phyloP scores from a whole-genome alignment of 2,113 vertebrate genomes.

The Mohoua ochrocephala region DNA sequence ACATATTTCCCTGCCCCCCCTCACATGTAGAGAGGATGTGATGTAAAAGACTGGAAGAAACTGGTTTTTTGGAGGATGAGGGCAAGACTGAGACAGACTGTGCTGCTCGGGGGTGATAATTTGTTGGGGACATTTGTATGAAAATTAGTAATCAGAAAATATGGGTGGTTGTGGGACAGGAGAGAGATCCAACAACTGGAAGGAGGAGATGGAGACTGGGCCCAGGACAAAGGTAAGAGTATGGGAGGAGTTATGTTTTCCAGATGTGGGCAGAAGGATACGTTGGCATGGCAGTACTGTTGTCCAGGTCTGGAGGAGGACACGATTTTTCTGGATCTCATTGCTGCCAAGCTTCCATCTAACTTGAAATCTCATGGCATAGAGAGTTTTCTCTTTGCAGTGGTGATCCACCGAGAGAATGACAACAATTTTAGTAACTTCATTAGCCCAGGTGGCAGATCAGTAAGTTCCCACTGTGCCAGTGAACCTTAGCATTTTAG shows the following conservation, averaged over 20 bases:
- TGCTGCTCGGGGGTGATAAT: neutral
- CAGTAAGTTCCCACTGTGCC: neutral
- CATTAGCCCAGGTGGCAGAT: neutral
- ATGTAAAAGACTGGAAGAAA: neutral
- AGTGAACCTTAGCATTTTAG: neutral
- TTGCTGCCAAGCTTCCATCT: neutral
- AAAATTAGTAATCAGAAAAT: neutral
- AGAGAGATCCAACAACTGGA: neutral
- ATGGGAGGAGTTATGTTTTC: neutral
- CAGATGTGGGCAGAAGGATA: neutral
- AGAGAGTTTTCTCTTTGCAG: neutral
- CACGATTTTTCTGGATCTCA: neutral
- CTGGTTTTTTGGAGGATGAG: rapidly evolving
- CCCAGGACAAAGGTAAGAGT: neutral
- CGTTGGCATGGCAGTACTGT: neutral
- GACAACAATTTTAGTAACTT: neutral
- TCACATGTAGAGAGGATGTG: neutral
- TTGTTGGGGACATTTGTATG: neutral
- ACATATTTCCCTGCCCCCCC: rapidly evolving
- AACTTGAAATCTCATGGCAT: neutral
- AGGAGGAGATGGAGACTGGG: neutral
- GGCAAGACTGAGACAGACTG: neutral
- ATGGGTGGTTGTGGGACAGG: rapidly evolving
- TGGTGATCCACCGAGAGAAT: neutral
- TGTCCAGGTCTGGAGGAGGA: neutral